Base-by-base conservation (phyloP, 2,113 vertebrate genomes). In the Empidonax traillii region DNA sequence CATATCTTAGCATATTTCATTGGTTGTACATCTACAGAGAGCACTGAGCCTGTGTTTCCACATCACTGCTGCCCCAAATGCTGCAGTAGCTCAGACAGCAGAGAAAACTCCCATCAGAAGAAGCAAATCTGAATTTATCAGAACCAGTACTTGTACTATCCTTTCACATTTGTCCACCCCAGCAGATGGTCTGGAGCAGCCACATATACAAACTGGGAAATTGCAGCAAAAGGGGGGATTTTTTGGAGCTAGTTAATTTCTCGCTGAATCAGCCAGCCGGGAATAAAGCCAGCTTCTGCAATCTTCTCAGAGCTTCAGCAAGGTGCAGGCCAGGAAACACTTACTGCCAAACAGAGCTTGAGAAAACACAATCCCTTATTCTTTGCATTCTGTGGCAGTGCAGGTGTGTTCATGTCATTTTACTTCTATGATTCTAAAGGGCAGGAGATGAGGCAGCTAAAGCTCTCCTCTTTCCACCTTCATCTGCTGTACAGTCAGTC, bases 191-290 rank as follows among this genome's bases (percentile, higher is more conserved):
- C 74, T 65, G 18, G 16, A 91, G 56, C 20, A 87, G 63, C n/a
- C 77, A 83, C 33, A 5, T 82, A 16, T 8, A 31, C 22, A 74
- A 76, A 58, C 62, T 77, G 41, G 12, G 47, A 91, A 94, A 85
- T 33, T 46, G 35, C 31, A 72, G 62, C 39, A 59, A 81, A 84
- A 3, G 35, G 12, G 51, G 9, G 4, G 28, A 68, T 44, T 43
- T 63, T 53, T 63, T 72, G 43, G 53, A 86, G n/a, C 37, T 31
- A 39, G 71, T 78, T 76, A 46, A 71, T 58, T 87, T 85, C 33
- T 89, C 65, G 31, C 72, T 89, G 67, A 87, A 91, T 91, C 83
- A 92, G 94, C 37, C 80, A 95, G 53, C 84, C 83, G 80, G 85
- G 62, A 96, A 39, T 30, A 79, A 49, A 89, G 71, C 63, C 93